Conservation (phyloP, 2,888 invertebrate genomes). For the Lepidochitona cinerea region DNA sequence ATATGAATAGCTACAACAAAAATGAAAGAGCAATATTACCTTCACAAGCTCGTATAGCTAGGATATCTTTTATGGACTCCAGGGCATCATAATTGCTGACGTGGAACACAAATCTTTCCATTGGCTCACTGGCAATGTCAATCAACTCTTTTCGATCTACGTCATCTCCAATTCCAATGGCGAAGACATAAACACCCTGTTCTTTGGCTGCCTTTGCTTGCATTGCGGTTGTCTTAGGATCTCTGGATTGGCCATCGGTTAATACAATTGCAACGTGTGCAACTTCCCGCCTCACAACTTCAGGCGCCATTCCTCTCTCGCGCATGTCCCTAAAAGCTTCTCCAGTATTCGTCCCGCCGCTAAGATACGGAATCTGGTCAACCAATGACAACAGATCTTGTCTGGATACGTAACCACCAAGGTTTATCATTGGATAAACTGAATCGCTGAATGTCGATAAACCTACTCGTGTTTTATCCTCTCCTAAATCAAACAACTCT, state of each 20-base stretch:
- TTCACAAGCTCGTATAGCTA: conserved; percentile 52
- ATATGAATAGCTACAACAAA: too few relatives aligned
- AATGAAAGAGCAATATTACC: too few relatives aligned
- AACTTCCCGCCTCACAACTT: conserved; percentile 38
- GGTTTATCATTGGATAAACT: conserved; percentile 35
- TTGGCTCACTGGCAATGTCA: conserved; percentile 57
- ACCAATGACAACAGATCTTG: conserved; percentile 29
- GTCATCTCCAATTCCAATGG: conserved; percentile 61
- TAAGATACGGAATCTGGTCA: conserved; percentile 23
- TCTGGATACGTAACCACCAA: conserved; percentile 34
- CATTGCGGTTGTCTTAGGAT: conserved; percentile 39
- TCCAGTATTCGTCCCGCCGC: conserved; percentile 35
- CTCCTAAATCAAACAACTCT: conserved; percentile 46
- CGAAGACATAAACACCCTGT: conserved; percentile 59
- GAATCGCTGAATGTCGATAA: conserved; percentile 50
- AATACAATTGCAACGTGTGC: conserved; percentile 55
- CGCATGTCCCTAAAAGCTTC: conserved; percentile 44
- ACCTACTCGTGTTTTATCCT: conserved; percentile 49
- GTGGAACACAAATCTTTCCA: conserved; percentile 53
- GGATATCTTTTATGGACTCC: conserved; percentile 52
- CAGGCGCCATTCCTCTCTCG: conserved; percentile 8
- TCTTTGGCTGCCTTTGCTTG: conserved; percentile 46
- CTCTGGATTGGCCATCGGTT: conserved; percentile 57
- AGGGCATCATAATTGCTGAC: conserved; percentile 58
- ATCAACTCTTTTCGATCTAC: conserved; percentile 51